A percentile compares a stretch with the other conserved stretches of the same genome.
phyloP scores from a whole-genome alignment of 2,113 vertebrate species.

The Anas platyrhynchos region DNA sequence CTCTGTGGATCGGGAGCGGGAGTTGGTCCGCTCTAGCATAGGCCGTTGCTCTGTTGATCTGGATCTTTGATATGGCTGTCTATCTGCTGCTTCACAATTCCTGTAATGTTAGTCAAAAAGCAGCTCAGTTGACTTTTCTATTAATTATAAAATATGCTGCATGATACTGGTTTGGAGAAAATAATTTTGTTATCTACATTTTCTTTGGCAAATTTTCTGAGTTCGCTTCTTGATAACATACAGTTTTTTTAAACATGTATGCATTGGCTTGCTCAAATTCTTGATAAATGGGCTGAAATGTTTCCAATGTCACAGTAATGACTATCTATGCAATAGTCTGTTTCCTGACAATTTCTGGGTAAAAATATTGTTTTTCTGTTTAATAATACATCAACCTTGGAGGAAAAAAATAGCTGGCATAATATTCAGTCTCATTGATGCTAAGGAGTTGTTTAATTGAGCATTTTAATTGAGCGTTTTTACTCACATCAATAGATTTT shows the following conservation, averaged over 20 bases:
- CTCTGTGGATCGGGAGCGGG: conserved; percentile 98
- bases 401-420: too few relatives aligned
- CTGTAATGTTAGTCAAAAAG: conserved; percentile 96
- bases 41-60: conserved; percentile 96
- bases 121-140: conserved; percentile 84
- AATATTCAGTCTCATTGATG: neutral
- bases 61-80: conserved; percentile 99
- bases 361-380: conserved; percentile 4
- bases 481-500: neutral
- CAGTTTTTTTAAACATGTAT: neutral
- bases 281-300: conserved; percentile 59
- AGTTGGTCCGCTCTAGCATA: conserved; percentile 91
- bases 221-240: neutral
- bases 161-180: conserved; percentile 75
- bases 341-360: conserved; percentile 29
- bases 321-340: conserved; percentile 63
- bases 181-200: conserved; percentile 35
- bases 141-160: conserved; percentile 71
- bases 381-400: neutral
- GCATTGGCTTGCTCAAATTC: conserved; percentile 27
- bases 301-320: conserved; percentile 60
- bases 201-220: neutral
- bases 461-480: neutral
- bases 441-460: neutral
- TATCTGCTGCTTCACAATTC: conserved; percentile 96